phyloP scores from a whole-genome alignment of 1,140 invertebrate species.

The Drosophila nigrodunni region DNA sequence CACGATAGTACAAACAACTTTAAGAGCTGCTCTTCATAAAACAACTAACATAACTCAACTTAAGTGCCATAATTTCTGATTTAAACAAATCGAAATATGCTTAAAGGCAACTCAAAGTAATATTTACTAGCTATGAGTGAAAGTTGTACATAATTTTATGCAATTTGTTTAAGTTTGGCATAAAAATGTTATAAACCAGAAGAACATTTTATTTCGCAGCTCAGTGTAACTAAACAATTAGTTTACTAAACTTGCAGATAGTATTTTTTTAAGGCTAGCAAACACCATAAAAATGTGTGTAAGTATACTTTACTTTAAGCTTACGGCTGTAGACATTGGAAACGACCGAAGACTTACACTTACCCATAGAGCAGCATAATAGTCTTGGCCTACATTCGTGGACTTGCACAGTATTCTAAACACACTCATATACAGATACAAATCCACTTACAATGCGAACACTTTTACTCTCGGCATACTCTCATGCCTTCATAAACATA shows the following conservation, averaged over 20 bases:
- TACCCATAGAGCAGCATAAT: slow-evolving; percentile 61
- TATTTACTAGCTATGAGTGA: too few relatives aligned
- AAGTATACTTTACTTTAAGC: background rate
- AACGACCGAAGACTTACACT: slow-evolving; percentile 49
- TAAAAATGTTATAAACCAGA: too few relatives aligned
- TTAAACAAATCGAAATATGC: too few relatives aligned
- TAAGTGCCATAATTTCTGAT: too few relatives aligned
- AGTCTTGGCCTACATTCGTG: slow-evolving; percentile 71
- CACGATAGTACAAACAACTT: too few relatives aligned
- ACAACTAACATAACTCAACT: too few relatives aligned
- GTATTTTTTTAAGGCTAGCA: slow-evolving; percentile 15
- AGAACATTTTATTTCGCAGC: too few relatives aligned
- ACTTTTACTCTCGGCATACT: slow-evolving; percentile 73
- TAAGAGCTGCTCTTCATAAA: too few relatives aligned
- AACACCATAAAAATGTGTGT: background rate
- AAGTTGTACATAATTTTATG: too few relatives aligned
- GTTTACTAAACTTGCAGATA: background rate
- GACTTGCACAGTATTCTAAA: slow-evolving; percentile 56
- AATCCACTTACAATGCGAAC: slow-evolving; percentile 59
- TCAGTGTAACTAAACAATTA: too few relatives aligned
- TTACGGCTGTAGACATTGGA: slow-evolving; percentile 25
- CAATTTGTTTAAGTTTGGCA: too few relatives aligned
- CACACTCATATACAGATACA: slow-evolving; percentile 16
- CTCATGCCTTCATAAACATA: slow-evolving; percentile 37
- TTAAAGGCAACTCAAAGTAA: too few relatives aligned